Base-by-base conservation (phyloP, 2,888 invertebrate species). In the Sericinus montela region DNA sequence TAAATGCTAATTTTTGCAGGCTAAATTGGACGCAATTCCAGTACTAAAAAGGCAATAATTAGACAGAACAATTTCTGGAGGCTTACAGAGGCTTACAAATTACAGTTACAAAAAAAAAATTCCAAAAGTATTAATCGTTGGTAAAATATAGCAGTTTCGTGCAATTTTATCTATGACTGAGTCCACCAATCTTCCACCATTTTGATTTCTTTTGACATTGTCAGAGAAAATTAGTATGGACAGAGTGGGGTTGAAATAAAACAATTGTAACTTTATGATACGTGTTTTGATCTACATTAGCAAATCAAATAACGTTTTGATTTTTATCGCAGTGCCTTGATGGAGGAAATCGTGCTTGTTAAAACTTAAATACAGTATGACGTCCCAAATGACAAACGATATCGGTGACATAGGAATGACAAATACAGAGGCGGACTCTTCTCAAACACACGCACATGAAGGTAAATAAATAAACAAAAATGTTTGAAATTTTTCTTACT, bases 361-460 rank as follows among this genome's bases (percentile, higher is more conserved):
- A 32, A 3, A 32, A 32, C 5, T 32, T n/a, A 4, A 11, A 32
- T 36, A 8, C 16, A 51, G 15, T 28, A 63, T 63, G 63, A 58
- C 60, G 54, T 69, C 71, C 41, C 74, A 76, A 68, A 65, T 80
- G 59, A 66, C 74, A 25, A 83, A 83, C 50, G 83, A 85, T 61
- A 75, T 79, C 38, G 67, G 64, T 55, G 79, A 80, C 54, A 71
- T 83, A 54, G 63, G 77, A 48, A 80, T 84, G 79, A 69, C 77
- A 59, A 70, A 71, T 47, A 73, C 72, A 3, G 86, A 86, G 53
- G 75, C 80, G 30, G 86, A 87, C 57, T 79, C 86, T 25, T 80
- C 81, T 2, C 86, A 83, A 75, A 65, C 79, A 61, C 80, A 84
- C 58, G 69, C 69, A 36, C 76, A 77, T 45, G 86, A 86, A 74